These are phyloP conservation scores for Misgurnus anguillicaudatus DNA, from an alignment of 2,113 vertebrate species.

Conservation along the genomic window DNA sequence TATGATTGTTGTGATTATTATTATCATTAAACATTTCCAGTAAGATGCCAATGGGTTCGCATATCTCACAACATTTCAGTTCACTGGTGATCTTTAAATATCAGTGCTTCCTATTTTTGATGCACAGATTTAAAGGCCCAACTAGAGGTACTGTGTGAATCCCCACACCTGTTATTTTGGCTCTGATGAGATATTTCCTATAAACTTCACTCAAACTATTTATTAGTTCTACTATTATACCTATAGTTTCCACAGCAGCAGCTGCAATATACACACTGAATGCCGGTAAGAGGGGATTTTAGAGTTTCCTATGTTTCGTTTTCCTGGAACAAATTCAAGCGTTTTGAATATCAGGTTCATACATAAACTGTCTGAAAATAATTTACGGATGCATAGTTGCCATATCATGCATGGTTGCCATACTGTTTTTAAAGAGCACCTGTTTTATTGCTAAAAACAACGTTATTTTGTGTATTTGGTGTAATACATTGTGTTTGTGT, in stretches of 20 bases:
- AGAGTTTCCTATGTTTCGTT: constrained; percentile 63
- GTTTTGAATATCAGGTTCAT: constrained; percentile 31
- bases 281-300: constrained; percentile 35
- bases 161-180: constrained; percentile 43
- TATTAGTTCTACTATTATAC: constrained; percentile 39
- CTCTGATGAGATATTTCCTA: constrained; percentile 21
- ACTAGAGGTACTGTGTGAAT: constrained; percentile 30
- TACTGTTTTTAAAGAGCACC: background rate
- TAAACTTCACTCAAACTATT: constrained; percentile 47
- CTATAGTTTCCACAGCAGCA: constrained; percentile 36
- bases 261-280: constrained; percentile 22
- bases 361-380: background rate
- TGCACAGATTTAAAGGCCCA: background rate
- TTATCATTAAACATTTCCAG: too few relatives aligned
- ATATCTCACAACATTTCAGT: constrained; percentile 7
- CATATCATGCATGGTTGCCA: background rate
- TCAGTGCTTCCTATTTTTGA: constrained; percentile 39
- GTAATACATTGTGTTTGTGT: too few relatives aligned
- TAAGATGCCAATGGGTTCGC: background rate
- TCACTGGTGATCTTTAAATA: constrained; percentile 33
- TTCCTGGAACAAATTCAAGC: constrained; percentile 60
- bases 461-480: too few relatives aligned
- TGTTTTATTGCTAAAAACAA: background rate
- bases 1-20: too few relatives aligned
- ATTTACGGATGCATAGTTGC: background rate